These are phyloP conservation scores for Drosophila atripex DNA, from an alignment of 2,888 invertebrate species.

Conservation along the genomic window DNA sequence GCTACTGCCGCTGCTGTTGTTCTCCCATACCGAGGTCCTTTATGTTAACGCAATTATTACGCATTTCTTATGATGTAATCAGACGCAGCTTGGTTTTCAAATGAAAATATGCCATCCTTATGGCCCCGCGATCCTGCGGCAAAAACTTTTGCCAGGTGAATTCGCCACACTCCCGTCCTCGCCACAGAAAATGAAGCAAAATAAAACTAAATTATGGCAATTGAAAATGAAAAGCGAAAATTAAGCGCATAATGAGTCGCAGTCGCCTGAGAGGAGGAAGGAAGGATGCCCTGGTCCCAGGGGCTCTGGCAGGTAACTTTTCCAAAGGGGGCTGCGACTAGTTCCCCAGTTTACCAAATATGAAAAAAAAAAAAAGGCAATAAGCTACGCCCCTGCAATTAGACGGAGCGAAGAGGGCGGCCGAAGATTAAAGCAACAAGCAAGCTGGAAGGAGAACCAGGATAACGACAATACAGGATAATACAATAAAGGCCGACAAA, in stretches of 20 bases:
- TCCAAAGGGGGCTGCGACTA: background rate
- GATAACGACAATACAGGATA: conserved; percentile 60
- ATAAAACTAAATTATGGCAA: conserved; percentile 81
- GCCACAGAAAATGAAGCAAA: conserved; percentile 68
- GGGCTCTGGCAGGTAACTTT: background rate
- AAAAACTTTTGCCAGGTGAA: conserved; percentile 52
- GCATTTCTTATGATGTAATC: conserved; percentile 81
- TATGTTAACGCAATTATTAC: conserved; percentile 79
- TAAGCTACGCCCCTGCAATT: conserved; percentile 5
- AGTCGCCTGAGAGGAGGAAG: conserved; percentile 25
- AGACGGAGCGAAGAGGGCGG: background rate
- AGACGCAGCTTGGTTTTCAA: conserved; percentile 72
- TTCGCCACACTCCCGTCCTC: background rate
- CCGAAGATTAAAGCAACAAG: conserved; percentile 73
- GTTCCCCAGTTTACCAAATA: background rate
- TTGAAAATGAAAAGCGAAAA: conserved; percentile 82
- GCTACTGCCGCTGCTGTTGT: conserved; percentile 15
- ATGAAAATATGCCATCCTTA: conserved; percentile 67
- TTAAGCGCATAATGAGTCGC: conserved; percentile 76
- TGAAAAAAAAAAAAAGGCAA: background rate
- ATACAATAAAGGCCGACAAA: conserved; percentile 67
- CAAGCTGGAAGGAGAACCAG: conserved; percentile 6
- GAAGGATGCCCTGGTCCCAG: background rate
- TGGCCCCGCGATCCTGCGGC: conserved; percentile 30
- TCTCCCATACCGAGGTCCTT: conserved; percentile 43